These are phyloP conservation scores for Carpatolechia fugitivella DNA, from an alignment of 2,888 invertebrate species.

Conservation along the genomic window DNA sequence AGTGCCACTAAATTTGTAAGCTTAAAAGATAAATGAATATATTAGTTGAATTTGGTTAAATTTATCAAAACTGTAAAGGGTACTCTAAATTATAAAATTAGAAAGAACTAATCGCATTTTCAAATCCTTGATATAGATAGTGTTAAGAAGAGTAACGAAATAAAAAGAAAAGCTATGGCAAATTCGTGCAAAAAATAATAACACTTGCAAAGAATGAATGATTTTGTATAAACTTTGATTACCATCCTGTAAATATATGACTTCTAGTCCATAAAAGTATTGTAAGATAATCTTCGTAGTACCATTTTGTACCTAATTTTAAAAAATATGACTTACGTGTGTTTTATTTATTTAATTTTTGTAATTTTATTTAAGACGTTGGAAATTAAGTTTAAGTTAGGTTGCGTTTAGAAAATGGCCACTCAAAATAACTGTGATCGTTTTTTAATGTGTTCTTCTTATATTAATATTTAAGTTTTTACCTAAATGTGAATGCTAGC, in stretches of 20 bases:
- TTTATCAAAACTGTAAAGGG: too few species aligned
- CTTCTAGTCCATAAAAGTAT: slow-evolving; percentile 18
- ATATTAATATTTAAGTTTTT: not conserved
- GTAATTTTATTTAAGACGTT: slow-evolving; percentile 11
- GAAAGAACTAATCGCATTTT: too few species aligned
- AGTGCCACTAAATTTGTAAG: too few species aligned
- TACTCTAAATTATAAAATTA: too few species aligned
- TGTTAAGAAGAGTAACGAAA: too few species aligned
- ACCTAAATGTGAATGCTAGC: too few species aligned
- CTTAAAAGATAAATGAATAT: too few species aligned
- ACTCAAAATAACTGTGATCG: slow-evolving; percentile 46
- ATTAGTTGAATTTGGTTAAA: too few species aligned
- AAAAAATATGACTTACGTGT: not conserved
- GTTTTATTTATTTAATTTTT: not conserved
- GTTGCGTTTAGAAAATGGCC: slow-evolving; percentile 26
- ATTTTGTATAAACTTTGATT: slow-evolving; percentile 8
- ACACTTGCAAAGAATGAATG: too few species aligned
- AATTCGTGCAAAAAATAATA: too few species aligned
- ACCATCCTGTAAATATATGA: slow-evolving; percentile 14
- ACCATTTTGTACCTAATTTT: not conserved
- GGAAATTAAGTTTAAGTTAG: slow-evolving; percentile 12
- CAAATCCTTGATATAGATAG: too few species aligned
- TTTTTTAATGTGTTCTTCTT: not conserved
- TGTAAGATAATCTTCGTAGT: not conserved
- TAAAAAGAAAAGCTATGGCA: too few species aligned